Evolutionary conservation across 2,113 vertebrate species (phyloP).

Genomic region (Myocastor coypus): DNA sequence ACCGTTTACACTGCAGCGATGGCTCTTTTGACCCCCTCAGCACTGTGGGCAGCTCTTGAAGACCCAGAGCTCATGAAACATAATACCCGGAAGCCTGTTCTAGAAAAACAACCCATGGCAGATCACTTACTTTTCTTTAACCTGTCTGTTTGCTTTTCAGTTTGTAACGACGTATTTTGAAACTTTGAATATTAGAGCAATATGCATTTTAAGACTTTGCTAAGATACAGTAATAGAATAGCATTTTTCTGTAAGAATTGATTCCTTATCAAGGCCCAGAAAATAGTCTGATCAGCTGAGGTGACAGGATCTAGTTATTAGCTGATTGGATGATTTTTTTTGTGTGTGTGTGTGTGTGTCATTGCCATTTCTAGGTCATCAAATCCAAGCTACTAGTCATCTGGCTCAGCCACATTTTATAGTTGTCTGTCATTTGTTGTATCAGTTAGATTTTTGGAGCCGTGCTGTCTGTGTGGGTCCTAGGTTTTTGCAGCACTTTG

Average conservation of each 20-base stretch:
- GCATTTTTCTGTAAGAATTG: not conserved
- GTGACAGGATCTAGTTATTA: not conserved
- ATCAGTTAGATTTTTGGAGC: not conserved
- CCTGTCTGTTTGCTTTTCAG: not conserved
- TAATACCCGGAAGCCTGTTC: not conserved
- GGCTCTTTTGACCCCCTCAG: not conserved
- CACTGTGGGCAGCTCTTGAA: not conserved
- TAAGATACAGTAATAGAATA: not conserved
- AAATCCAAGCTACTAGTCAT: not conserved
- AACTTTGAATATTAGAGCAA: not conserved
- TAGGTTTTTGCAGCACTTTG: not conserved
- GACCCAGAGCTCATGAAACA: not conserved
- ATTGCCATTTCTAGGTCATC: not conserved
- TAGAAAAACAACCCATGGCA: not conserved
- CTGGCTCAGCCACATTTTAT: not conserved
- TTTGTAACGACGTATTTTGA: not conserved
- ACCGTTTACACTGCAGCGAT: not conserved
- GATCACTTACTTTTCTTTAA: not conserved
- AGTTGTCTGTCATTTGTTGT: not conserved
- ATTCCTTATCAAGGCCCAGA: not conserved
- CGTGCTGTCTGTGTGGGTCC: not conserved
- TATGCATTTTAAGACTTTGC: not conserved
- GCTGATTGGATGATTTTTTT: not conserved
- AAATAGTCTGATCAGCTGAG: not conserved
- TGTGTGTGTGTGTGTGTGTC: too few species aligned